These are phyloP conservation scores for Okamejei kenojei DNA, from an alignment of 2,797 vertebrate genomes.

Conservation along the genomic window DNA sequence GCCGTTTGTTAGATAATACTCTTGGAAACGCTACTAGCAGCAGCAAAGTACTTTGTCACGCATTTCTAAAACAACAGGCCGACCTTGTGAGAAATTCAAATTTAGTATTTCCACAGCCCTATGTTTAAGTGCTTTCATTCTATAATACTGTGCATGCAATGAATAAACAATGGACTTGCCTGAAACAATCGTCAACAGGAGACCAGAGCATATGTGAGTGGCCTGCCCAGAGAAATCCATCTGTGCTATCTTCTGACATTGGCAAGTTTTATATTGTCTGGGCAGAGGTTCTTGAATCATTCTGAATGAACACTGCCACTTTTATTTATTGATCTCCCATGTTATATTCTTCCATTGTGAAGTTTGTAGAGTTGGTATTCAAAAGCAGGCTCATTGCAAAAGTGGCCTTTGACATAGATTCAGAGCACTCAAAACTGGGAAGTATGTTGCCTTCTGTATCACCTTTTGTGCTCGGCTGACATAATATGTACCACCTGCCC, in stretches of 20 bases:
- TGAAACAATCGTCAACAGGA: not conserved
- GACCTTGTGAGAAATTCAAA: not conserved
- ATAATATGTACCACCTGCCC: not conserved
- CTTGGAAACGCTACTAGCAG: not conserved
- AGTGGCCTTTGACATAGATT: not conserved
- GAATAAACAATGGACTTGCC: not conserved
- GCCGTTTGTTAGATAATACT: constrained; percentile 1
- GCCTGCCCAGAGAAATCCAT: not conserved
- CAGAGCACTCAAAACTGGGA: not conserved
- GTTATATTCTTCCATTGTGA: not conserved
- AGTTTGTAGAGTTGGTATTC: not conserved
- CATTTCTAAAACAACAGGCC: not conserved
- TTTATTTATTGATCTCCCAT: not conserved
- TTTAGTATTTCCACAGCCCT: not conserved
- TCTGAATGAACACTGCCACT: not conserved
- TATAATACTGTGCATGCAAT: not conserved
- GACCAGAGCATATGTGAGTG: not conserved
- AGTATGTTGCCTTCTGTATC: too few relatives aligned
- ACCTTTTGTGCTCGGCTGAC: not conserved
- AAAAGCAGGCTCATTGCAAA: not conserved
- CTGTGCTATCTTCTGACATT: not conserved
- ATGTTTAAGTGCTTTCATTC: not conserved
- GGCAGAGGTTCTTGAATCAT: not conserved
- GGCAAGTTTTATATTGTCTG: not conserved
- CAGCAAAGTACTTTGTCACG: not conserved